Evolutionary conservation across 2,888 invertebrate genomes (phyloP).

Genomic region (Trissoscelio sp.): DNA sequence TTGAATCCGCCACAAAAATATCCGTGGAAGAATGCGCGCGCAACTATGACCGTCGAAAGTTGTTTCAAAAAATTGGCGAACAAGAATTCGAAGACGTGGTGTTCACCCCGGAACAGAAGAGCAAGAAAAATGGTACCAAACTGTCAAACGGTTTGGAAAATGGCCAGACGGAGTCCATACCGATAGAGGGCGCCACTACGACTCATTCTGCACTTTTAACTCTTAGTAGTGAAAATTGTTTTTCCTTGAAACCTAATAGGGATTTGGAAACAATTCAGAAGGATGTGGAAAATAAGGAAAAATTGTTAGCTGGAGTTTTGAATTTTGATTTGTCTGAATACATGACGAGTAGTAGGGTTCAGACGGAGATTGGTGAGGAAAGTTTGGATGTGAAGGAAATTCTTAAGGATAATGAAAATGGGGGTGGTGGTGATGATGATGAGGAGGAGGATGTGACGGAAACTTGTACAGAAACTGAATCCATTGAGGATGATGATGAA

Average conservation of each 20-base stretch:
- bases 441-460: conserved; percentile 47
- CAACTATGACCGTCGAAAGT: conserved; percentile 85
- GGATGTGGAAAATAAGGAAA: conserved; percentile 90
- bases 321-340: conserved; percentile 85
- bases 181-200: conserved; percentile 64
- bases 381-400: not conserved
- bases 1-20: conserved; percentile 38
- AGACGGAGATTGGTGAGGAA: too few relatives aligned
- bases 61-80: conserved; percentile 89
- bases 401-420: conserved; percentile 12
- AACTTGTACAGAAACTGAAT: conserved; percentile 71
- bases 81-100: conserved; percentile 89
- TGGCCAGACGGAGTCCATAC: not conserved
- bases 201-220: conserved; percentile 76
- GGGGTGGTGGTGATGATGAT: conserved; percentile 32
- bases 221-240: conserved; percentile 76
- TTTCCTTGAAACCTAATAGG: conserved; percentile 73
- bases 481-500: conserved; percentile 78
- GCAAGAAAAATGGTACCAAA: conserved; percentile 56
- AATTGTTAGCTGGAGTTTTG: conserved; percentile 88
- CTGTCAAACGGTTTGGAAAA: not conserved
- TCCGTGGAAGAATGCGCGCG: conserved; percentile 73
- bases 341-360: conserved; percentile 75
- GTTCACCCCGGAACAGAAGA: conserved; percentile 86
- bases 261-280: conserved; percentile 86